Conservation (phyloP, 2,888 invertebrate genomes). For the Campoletis raptor region DNA sequence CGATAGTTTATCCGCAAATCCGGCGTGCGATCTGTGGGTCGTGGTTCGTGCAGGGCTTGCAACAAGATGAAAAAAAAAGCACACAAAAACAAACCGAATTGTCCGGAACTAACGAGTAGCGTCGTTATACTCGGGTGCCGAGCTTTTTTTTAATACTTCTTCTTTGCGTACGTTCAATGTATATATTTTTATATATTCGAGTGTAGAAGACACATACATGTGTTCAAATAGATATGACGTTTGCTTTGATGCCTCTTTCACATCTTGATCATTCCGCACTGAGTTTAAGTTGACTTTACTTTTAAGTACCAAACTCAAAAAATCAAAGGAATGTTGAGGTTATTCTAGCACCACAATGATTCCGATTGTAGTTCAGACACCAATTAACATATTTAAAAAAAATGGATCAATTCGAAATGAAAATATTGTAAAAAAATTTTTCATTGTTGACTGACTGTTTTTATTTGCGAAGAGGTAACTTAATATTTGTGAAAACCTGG, state of each 20-base stretch:
- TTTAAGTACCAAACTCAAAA: neutral
- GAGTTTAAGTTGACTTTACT: neutral
- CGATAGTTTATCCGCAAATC: constrained; percentile 56
- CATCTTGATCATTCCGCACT: neutral
- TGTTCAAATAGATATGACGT: neutral
- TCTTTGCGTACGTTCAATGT: neutral
- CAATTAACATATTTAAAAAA: no score
- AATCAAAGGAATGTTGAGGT: neutral
- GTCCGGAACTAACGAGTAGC: constrained; percentile 79
- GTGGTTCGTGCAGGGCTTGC: constrained; percentile 20
- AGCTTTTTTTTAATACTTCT: constrained; percentile 23
- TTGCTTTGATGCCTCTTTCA: neutral
- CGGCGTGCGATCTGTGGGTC: constrained; percentile 37
- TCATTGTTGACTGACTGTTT: neutral
- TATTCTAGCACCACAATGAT: neutral
- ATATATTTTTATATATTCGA: neutral
- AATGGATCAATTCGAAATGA: neutral
- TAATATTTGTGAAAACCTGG: neutral
- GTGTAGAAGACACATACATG: neutral
- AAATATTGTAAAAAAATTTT: neutral
- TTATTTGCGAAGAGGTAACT: neutral
- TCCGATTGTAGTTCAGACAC: neutral
- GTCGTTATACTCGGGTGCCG: constrained; percentile 55
- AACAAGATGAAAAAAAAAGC: constrained; percentile 58
- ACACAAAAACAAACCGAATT: constrained; percentile 76